These are phyloP conservation scores for Dinocampus coccinellae DNA, from an alignment of 2,888 invertebrate species.

Conservation along the genomic window DNA sequence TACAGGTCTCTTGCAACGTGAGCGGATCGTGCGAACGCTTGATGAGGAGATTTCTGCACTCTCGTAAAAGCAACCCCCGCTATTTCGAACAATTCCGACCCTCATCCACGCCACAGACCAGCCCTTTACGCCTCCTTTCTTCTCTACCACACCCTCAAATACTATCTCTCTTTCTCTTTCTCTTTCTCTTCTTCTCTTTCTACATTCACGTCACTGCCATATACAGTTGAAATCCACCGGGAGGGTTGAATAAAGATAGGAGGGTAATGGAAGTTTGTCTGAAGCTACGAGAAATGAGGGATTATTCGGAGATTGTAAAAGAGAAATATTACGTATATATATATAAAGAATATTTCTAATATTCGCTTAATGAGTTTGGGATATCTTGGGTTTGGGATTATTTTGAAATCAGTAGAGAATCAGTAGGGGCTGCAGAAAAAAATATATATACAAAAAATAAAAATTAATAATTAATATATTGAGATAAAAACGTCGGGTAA, in stretches of 20 bases:
- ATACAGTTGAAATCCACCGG: constrained; percentile 33
- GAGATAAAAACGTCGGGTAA: not conserved
- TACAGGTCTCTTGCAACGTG: constrained; percentile 35
- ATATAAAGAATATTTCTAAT: not conserved
- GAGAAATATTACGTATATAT: not conserved
- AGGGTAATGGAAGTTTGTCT: constrained; percentile 59
- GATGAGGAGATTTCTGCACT: constrained; percentile 68
- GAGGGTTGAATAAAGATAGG: constrained; percentile 65
- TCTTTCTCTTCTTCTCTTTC: not conserved
- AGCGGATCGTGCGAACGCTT: constrained; percentile 61
- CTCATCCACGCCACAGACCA: constrained; percentile 35
- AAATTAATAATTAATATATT: no score
- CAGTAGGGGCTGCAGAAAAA: no score
- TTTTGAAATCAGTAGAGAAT: no score
- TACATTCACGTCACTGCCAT: no score
- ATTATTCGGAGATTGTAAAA: constrained; percentile 19
- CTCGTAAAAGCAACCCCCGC: constrained; percentile 60
- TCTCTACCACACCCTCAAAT: no score
- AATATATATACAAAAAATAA: not conserved
- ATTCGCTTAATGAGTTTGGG: constrained; percentile 9
- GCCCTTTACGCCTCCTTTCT: constrained; percentile 32
- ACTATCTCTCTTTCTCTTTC: constrained; percentile 36
- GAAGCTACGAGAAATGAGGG: constrained; percentile 29
- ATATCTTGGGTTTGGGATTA: no score
- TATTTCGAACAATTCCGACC: constrained; percentile 30